These are phyloP conservation scores for Rhegmatorhina hoffmannsi DNA, from an alignment of 2,113 vertebrate species.

Conservation along the genomic window DNA sequence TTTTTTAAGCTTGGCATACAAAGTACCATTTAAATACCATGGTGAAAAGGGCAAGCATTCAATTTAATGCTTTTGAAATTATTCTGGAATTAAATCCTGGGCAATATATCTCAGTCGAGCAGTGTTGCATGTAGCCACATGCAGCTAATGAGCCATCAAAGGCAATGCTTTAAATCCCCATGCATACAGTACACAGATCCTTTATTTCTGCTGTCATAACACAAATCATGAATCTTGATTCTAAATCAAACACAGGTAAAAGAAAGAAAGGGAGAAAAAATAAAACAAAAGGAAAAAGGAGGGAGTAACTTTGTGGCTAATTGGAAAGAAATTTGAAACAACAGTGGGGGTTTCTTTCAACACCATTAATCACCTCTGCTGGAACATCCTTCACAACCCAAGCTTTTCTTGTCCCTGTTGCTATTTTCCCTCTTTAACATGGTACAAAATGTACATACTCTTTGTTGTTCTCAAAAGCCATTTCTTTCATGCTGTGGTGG, in stretches of 20 bases:
- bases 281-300: neutral
- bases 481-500: neutral
- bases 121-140: conserved; percentile 11
- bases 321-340: conserved; percentile 38
- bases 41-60: conserved; percentile 46
- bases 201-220: conserved; percentile 48
- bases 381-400: conserved; percentile 23
- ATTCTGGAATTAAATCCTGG: conserved; percentile 53
- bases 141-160: conserved; percentile 46
- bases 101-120: conserved; percentile 37
- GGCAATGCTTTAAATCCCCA: conserved; percentile 16
- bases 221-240: conserved; percentile 15
- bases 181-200: neutral
- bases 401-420: neutral
- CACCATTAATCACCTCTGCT: conserved; percentile 41
- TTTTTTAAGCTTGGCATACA: conserved; percentile 36
- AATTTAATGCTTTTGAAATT: conserved; percentile 57
- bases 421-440: neutral
- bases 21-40: conserved; percentile 51
- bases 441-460: neutral
- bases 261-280: neutral
- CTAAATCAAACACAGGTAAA: conserved; percentile 41
- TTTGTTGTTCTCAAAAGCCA: neutral
- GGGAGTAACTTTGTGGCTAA: neutral
- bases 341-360: conserved; percentile 21